Percentiles rank a stretch among this genome's conserved stretches.
These are phyloP conservation scores for Pocillopora damicornis DNA, from an alignment of 64 coral and sea anemone genomes.

Conservation along the genomic window DNA sequence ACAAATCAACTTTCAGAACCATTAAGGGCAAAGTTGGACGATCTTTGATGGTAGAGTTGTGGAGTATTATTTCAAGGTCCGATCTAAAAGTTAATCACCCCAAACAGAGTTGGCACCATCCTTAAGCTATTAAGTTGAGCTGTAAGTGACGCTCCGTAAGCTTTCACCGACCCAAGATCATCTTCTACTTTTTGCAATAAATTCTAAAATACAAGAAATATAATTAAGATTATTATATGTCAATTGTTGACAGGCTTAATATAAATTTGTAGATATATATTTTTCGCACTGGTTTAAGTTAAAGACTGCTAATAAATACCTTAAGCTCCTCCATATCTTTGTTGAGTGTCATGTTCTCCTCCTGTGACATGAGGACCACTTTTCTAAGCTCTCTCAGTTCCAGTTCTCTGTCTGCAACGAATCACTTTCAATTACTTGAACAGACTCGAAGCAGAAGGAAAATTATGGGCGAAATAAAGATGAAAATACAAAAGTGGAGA, in stretches of 20 bases:
- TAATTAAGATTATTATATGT: background rate
- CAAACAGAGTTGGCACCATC: constrained; percentile 91
- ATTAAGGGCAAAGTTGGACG: too few relatives aligned
- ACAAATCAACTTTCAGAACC: too few relatives aligned
- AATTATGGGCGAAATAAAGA: background rate
- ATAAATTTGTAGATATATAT: too few relatives aligned
- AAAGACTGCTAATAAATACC: constrained; percentile 22
- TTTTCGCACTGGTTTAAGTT: too few relatives aligned
- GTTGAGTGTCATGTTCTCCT: constrained; percentile 53
- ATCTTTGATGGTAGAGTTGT: background rate
- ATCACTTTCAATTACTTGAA: background rate
- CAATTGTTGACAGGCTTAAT: too few relatives aligned
- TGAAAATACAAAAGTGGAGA: background rate
- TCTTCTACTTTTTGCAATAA: constrained; percentile 78
- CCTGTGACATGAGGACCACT: constrained; percentile 62
- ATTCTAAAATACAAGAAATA: constrained; percentile 20
- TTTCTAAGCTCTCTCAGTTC: constrained; percentile 81
- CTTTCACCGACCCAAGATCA: constrained; percentile 68
- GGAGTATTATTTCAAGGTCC: background rate
- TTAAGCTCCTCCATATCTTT: constrained; percentile 83
- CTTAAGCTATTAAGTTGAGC: constrained; percentile 83
- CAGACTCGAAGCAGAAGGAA: background rate
- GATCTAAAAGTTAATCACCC: constrained; percentile 71
- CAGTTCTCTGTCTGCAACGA: constrained; percentile 72
- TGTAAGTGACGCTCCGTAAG: constrained; percentile 72